Evolutionary conservation across 30 jellyfish, hydroid and myxozoan genomes (phyloP), one percentile per base, ranked within the genome.

Genomic region (Pseudorhiza aurosa): DNA sequence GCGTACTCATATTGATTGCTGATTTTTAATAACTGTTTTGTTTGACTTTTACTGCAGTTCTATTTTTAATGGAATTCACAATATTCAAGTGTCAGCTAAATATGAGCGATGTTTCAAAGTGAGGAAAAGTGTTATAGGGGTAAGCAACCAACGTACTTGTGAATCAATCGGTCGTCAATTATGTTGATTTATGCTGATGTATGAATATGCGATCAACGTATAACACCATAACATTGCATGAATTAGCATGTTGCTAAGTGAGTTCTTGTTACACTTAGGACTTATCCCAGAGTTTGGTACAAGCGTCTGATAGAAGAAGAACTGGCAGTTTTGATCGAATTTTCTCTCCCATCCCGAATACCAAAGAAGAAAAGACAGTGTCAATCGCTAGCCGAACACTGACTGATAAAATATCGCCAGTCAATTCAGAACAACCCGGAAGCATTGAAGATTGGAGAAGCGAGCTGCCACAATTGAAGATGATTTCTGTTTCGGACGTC

Each of bases 401-500:
- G 22, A 18, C 80, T 17, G 77, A 53, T 36, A 71, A 56, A n/a
- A 40, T 53, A 29, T 45, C 87, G 5, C 17, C 63, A 6, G 28
- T 36, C 0, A 51, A 5, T 12, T 44, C 31, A 14, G 83, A 80
- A 18, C 91, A 47, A 49, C 4, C 77, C 2, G 45, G 58, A 37
- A 71, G 12, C 36, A 24, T 18, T 0, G 86, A 68, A 14, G 94
- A 82, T 2, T 82, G 94, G 94, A 69, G 80, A 82, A 40, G 51
- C 11, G 81, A 68, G 19, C 28, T 82, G 19, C 94, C 94, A 7
- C 86, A 56, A 24, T 19, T 82, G 59, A 82, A 82, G 31, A 82
- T 82, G 82, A 56, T 45, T 4, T 75, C 82, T 0, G 87, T 82
- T 9, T 68, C 82, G 14, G 94, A 82, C 46, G 75, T 74, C 2